Evolutionary conservation across 2,888 invertebrate genomes (phyloP), one percentile per base, ranked within the genome.

Genomic region (Rhamphomyia laevipes): DNA sequence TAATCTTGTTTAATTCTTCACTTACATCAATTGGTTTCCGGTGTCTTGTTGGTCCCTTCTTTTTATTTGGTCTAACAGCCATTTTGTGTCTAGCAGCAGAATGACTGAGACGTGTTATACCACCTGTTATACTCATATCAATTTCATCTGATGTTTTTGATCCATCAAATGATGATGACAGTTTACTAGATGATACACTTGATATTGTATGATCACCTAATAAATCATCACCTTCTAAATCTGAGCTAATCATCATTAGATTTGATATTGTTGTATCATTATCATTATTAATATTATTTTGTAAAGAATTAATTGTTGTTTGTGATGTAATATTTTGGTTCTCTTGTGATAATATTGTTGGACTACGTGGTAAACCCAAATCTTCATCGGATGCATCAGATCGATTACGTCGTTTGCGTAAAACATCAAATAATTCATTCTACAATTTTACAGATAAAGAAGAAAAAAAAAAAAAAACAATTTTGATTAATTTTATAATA

Each of bases 31-130:
- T 65, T 13, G 72, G 75, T 65, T 79, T 74, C 66, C 81, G 78
- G 60, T 82, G 75, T 45, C 82, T 67, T 6, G 84, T 83, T 23
- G 83, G 82, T 53, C 82, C 84, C 65, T 85, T 84, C 51, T 82
- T 86, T 58, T 84, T 77, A 53, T 81, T 77, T 21, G 86, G 86
- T 43, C 82, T 75, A 51, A 87, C 80, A 45, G 86, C 80, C 76
- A 86, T 86, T 71, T 84, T 82, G 73, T 87, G 87, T 58, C 77
- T 79, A 50, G 87, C 87, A 43, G 86, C 87, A 52, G 82, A 82
- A 70, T 87, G 86, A 62, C 84, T 85, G 59, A 87, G 74, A 50
- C 84, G 81, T 60, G 76, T 74, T 42, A 64, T 63, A 33, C 63
- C 63, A 31, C 63, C 60, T 13, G 58, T 55, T 37, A 63, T 61